A percentile compares a stretch with the other conserved stretches of the same genome.
Conservation (phyloP, 2,113 vertebrate species). For the Pongo pygmaeus region DNA sequence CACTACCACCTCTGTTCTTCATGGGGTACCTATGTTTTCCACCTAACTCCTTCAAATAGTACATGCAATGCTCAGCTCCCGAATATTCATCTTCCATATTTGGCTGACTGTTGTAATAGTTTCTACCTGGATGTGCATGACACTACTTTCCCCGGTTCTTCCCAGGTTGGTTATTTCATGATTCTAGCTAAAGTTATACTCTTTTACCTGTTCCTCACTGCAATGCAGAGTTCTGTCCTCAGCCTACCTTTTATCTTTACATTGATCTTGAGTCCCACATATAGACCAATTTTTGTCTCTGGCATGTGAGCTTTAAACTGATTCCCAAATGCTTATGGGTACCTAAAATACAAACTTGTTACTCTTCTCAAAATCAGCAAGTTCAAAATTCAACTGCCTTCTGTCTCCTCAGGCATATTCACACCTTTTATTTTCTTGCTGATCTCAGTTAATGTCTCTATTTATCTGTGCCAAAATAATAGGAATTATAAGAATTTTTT, state of each 20-base stretch:
- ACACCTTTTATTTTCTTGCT: not conserved
- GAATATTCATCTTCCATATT: not conserved
- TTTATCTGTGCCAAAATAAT: not conserved
- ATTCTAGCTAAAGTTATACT: not conserved
- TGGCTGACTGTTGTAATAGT: not conserved
- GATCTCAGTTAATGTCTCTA: not conserved
- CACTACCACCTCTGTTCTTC: not conserved
- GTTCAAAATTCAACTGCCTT: not conserved
- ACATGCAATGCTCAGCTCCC: not conserved
- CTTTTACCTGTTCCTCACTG: not conserved
- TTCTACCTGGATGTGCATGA: not conserved
- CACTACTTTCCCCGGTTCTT: not conserved
- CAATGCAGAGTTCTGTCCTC: not conserved
- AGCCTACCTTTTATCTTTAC: not conserved
- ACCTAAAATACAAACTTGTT: not conserved
- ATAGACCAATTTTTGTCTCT: slow-evolving; percentile 9
- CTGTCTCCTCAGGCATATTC: not conserved
- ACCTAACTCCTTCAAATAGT: not conserved
- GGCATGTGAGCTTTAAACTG: slow-evolving; percentile 15
- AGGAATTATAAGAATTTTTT: not conserved
- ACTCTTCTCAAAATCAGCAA: slow-evolving; percentile 21
- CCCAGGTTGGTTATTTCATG: not conserved
- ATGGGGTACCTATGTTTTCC: not conserved
- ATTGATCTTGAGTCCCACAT: not conserved
- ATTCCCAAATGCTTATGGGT: not conserved